These are phyloP conservation scores for Diacarnus erythraeanus DNA, from an alignment of 37 sponge, comb jelly and placozoan species.

Conservation along the genomic window DNA sequence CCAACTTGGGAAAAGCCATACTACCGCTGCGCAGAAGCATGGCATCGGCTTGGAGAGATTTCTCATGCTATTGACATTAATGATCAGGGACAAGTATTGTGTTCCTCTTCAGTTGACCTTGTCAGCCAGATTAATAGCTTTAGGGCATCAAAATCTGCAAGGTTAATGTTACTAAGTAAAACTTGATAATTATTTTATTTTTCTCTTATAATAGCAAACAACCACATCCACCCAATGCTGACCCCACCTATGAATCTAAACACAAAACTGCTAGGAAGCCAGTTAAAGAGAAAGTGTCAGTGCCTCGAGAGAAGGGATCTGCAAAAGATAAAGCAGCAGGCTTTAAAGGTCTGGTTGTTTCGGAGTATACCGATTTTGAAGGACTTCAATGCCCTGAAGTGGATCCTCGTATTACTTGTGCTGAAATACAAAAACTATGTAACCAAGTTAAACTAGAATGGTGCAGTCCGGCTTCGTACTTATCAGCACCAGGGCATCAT, in stretches of 20 bases:
- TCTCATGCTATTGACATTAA: constrained; percentile 27
- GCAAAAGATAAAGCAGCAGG: neutral
- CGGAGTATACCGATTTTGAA: neutral
- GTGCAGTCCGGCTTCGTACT: neutral
- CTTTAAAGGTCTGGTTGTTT: too few species aligned
- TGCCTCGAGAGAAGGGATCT: neutral
- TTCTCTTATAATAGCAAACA: too few species aligned
- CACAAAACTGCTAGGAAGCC: neutral
- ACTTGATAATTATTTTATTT: too few species aligned
- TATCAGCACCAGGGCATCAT: neutral
- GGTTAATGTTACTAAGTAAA: too few species aligned
- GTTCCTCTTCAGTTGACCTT: constrained; percentile 16
- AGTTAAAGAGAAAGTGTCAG: neutral
- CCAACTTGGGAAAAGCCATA: constrained; percentile 57
- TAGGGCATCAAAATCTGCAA: neutral
- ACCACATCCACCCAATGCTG: neutral
- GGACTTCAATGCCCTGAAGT: constrained; percentile 6
- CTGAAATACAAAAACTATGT: neutral
- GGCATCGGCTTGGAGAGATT: constrained; percentile 39
- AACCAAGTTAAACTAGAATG: neutral
- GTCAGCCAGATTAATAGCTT: neutral
- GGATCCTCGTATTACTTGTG: neutral
- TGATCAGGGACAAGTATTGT: constrained; percentile 1
- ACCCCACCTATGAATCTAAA: neutral
- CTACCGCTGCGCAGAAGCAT: constrained; percentile 47